Evolutionary conservation across 2,888 invertebrate species (phyloP), one percentile per base, ranked within the genome.

Genomic region (Portevinia maculata): DNA sequence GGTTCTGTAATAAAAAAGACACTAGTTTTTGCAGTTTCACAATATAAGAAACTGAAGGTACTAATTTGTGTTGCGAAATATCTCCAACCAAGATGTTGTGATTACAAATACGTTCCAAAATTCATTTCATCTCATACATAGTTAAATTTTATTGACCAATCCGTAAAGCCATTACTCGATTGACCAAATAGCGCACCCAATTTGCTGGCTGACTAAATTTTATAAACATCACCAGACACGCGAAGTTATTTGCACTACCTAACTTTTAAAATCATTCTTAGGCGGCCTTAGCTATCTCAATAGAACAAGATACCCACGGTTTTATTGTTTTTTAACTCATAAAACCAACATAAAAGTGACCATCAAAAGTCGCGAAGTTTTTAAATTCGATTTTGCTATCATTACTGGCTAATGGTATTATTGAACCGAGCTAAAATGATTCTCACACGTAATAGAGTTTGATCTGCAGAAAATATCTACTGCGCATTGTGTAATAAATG

Each of bases 381-480:
- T 32, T 52, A 30, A 37, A 53, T 19, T 34, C 34, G 11, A 52
- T 53, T 15, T 8, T 19, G 2, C 32, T 19, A n/a, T 19, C n/a
- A 7, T 19, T 17, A 17, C 17, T 34, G 19, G n/a, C n/a, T 17
- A 17, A 30, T n/a, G n/a, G n/a, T n/a, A n/a, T n/a, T n/a, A 37
- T 21, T 37, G n/a, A 19, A 37, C n/a, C n/a, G 53, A 53, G 34
- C 19, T 34, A 21, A 53, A 21, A 53, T 53, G 34, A 37, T 53
- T 34, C 21, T 37, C 34, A 21, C 21, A 34, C 34, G 21, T 11
- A 34, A 34, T 53, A 13, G 21, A 46, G 4, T n/a, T 3, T 24
- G 3, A 24, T 3, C 24, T 3, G 2, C 24, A 24, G 5, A 24
- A 11, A 52, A 32, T 30, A 17, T n/a, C n/a, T n/a, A n/a, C n/a